Base-by-base conservation (phyloP, 2,888 invertebrate genomes). In the Hirtodrosophila alboralis region DNA sequence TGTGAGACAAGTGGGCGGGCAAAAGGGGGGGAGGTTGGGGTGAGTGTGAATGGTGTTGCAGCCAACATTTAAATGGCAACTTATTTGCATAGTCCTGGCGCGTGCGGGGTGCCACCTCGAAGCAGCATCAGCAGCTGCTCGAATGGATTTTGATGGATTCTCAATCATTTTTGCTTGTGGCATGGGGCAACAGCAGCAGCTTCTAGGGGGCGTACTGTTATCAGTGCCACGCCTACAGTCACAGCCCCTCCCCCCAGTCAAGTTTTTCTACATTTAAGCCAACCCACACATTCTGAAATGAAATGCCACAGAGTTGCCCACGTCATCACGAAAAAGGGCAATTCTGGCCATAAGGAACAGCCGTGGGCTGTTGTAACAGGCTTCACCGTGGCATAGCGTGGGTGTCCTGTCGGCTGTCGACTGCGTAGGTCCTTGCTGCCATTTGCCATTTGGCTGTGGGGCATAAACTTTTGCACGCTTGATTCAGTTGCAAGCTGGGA, bases 91-190 rank as follows among this genome's bases (percentile, higher is more conserved):
- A 75, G 75, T 67, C 59, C 49, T 52, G 51, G 12, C 33, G 51
- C 58, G 47, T 58, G 48, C 58, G 40, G n/a, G n/a, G 40, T 18
- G 3, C 26, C n/a, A 54, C 23, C n/a, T n/a, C n/a, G n/a, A n/a
- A n/a, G n/a, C n/a, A n/a, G 5, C 18, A 18, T 3, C 5, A 60
- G 23, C 79, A 79, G 76, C 66, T 75, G 80, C 59, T 75, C 59
- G 30, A 40, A 45, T 59, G 57, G 61, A 68, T 61, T 76, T 67
- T 76, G 84, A 84, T 76, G 67, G 84, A 85, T 79, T 77, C 62
- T 65, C 80, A 69, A 76, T 74, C 71, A 79, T 85, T 85, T 79
- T 67, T n/a, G n/a, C n/a, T n/a, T n/a, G n/a, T n/a, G n/a, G 78
- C 86, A 79, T 83, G 68, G 36, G 21, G 13, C 58, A 58, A 62